Conservation (phyloP, 1,140 invertebrate species). For the Drosophila melanogaster region Release_6_plus_ISO1_MT NT_033779.5:12545001-12545500, state of each 20-base stretch:
- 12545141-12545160: constrained; percentile 28
- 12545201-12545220: constrained; percentile 38
- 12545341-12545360: constrained; percentile 45
- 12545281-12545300: constrained; percentile 19
- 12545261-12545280: constrained; percentile 37
- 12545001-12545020: constrained; percentile 3
- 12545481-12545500: constrained; percentile 27
- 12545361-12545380: constrained; percentile 58
- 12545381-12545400: constrained; percentile 73
- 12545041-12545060: constrained; percentile 5
- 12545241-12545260: constrained; percentile 58
- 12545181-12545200: constrained; percentile 33
- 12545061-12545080: not conserved
- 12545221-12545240: constrained; percentile 37
- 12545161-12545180: constrained; percentile 25
- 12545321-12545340: constrained; percentile 58
- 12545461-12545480: constrained; percentile 32
- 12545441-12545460: constrained; percentile 56
- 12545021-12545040: not conserved
- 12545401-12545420: constrained; percentile 64
- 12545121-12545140: constrained; percentile 5
- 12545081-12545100: not conserved
- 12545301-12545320: constrained; percentile 58
- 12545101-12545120: constrained; percentile 13
- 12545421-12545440: constrained; percentile 56